Base-by-base conservation (phyloP, 2,113 vertebrate genomes). In the Ptyas mucosa region DNA sequence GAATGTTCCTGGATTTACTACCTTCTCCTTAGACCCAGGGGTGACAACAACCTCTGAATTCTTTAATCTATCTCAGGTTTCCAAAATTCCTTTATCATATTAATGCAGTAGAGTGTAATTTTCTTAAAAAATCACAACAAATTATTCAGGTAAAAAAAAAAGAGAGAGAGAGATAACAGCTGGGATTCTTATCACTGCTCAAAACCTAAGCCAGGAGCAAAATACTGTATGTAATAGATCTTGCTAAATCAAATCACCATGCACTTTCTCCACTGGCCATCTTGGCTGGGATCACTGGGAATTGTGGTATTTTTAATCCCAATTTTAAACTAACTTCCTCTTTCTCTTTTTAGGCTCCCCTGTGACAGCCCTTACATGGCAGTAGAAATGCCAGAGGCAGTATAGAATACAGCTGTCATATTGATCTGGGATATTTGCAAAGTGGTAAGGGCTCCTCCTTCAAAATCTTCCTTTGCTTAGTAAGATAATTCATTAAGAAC, bases 311-410 rank as follows among this genome's bases (percentile, higher is more conserved):
- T 81, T 81, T 81, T 81, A 81, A 43, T 81, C 18, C 34, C 34
- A 43, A 58, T 57, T 85, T 34, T 85, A 91, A 75, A 24, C 0
- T 88, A 95, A 94, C 39, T 55, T n/a, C 94, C 94, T 85, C 34
- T 18, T 53, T 93, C 51, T 91, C 85, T 53, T 94, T 93, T 89
- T 64, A 54, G 24, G 90, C 43, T 92, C 81, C 88, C 69, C 75
- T 91, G 61, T 49, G 92, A 90, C 91, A 94, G 43, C 87, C 94
- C 39, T 89, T 39, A 0, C 26, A 75, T 7, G 1, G 57, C 89
- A 39, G 51, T 34, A 94, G 34, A 51, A 69, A 86, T 89, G 75
- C 14, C 26, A 57, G 87, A 57, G 69, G 57, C 29, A 43, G 26
- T 4, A 18, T 39, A 64, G 20, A 55, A 55, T 61, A 92, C 43